These are phyloP conservation scores for Peromyscus melanophrys DNA, from an alignment of 2,797 vertebrate genomes.

Conservation along the genomic window DNA sequence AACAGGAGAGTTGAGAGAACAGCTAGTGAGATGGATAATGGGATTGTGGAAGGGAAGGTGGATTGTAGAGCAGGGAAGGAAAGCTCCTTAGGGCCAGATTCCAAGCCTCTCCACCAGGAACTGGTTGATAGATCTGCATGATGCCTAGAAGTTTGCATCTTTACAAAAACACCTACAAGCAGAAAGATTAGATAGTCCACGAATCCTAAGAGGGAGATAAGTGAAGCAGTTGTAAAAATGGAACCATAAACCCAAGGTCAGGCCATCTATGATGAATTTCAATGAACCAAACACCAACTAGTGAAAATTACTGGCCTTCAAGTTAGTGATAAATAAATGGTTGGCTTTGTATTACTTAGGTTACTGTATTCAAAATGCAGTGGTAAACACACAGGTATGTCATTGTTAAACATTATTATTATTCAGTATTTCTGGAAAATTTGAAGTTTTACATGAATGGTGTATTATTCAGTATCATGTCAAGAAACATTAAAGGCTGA, in stretches of 20 bases:
- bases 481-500: neutral
- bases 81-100: neutral
- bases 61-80: neutral
- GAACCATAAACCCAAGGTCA: neutral
- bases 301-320: neutral
- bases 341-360: neutral
- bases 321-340: neutral
- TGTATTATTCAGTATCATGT: neutral
- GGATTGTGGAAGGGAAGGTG: neutral
- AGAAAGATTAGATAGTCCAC: neutral
- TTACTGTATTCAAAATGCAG: neutral
- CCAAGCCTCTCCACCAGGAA: neutral
- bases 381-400: neutral
- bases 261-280: neutral
- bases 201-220: neutral
- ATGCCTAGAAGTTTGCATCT: neutral
- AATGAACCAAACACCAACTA: neutral
- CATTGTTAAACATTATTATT: neutral
- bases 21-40: neutral
- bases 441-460: neutral
- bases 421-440: slow-evolving; percentile 9
- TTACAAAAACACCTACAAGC: neutral
- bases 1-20: neutral
- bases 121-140: neutral
- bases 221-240: neutral